Evolutionary conservation across 2,888 invertebrate genomes (phyloP), one percentile per base, ranked within the genome.

Genomic region (Bhutanitis thaidina): DNA sequence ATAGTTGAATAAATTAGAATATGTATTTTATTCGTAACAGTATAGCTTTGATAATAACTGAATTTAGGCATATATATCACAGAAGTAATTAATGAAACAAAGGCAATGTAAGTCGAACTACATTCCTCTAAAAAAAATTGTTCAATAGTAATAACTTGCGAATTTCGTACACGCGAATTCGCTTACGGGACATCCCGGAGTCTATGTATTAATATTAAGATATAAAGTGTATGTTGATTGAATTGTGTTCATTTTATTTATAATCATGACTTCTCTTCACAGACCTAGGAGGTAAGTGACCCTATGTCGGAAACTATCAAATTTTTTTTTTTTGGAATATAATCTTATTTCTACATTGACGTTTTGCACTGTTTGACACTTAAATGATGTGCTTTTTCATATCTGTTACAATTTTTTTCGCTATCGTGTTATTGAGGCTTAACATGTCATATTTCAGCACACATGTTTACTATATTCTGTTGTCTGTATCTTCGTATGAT

Each of bases 201-300:
- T 66, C 64, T 76, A 80, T 89, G 87, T 89, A 88, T 78, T 84
- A 82, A 78, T 79, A 72, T 80, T 80, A 88, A 88, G 86, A 88
- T 83, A 89, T 89, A 89, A 89, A 89, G 84, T 88, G 88, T 88
- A 87, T 88, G 86, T 88, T 89, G 75, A 86, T 86, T 85, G 80
- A 87, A 71, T 56, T 77, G 84, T 86, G 86, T 86, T 82, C 81
- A 85, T 88, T 88, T 88, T 88, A 88, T 88, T 89, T 87, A 79
- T 86, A 83, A 86, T 80, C 62, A 73, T 77, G 74, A 67, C 71
- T 81, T 87, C 79, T 88, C 69, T 88, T 73, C 85, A 85, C 87
- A 87, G 86, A 77, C 75, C 76, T 67, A 56, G 51, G 69, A 78
- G 88, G 88, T 88, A 81, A 88, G 88, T 86, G 63, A 74, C 80